A percentile compares a stretch with the other conserved stretches of the same genome.
These are phyloP conservation scores for Cacatua alba DNA, from an alignment of 2,113 vertebrate genomes.

Conservation along the genomic window DNA sequence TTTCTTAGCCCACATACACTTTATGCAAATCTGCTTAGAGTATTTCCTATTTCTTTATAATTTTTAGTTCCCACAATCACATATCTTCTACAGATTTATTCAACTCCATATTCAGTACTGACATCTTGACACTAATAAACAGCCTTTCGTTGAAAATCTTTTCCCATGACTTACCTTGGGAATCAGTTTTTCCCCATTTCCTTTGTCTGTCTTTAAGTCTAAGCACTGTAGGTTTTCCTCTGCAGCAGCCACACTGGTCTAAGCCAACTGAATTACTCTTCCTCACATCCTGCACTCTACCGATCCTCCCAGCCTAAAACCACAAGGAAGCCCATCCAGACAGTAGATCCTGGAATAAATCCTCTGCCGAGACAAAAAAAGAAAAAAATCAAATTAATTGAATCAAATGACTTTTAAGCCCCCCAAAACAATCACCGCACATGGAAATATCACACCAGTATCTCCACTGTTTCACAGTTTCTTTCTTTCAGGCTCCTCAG, in stretches of 20 bases:
- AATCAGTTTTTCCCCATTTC: slow-evolving; percentile 46
- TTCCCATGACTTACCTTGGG: slow-evolving; percentile 62
- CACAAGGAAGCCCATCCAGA: background rate
- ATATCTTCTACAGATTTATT: slow-evolving; percentile 2
- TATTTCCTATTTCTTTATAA: background rate
- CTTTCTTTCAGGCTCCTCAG: slow-evolving; percentile 42
- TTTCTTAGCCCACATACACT: background rate
- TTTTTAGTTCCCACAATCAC: slow-evolving; percentile 23
- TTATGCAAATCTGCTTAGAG: background rate
- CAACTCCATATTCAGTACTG: slow-evolving; percentile 20
- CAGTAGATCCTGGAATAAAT: background rate
- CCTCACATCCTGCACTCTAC: background rate
- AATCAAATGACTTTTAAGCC: background rate
- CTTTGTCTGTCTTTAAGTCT: background rate
- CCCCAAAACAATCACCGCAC: background rate
- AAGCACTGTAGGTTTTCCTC: background rate
- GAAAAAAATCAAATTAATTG: background rate
- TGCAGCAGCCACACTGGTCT: background rate
- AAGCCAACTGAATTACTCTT: background rate
- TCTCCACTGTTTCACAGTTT: slow-evolving; percentile 22
- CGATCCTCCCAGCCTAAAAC: background rate
- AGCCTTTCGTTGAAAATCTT: background rate
- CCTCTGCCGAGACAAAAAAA: background rate
- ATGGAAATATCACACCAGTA: background rate
- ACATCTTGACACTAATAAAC: slow-evolving; percentile 29